Evolutionary conservation across 2,797 vertebrate species (phyloP), one percentile per base, ranked within the genome.

Genomic region (Gymnocypris eckloni): DNA sequence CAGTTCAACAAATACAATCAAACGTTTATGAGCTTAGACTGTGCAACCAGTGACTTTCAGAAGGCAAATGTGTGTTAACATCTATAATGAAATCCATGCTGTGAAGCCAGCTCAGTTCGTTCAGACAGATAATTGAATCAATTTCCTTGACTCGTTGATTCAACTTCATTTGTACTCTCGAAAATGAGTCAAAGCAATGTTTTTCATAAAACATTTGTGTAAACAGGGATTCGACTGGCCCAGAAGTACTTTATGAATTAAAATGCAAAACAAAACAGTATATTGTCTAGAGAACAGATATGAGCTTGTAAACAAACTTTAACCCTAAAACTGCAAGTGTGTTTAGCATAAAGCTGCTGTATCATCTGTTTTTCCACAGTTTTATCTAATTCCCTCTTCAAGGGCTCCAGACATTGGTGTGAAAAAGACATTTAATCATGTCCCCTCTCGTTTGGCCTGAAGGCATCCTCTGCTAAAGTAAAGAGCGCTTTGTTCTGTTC

Each of bases 381-480:
- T 39, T 84, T 72, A 43, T 52, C 70, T 79, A 33, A 86, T 81
- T 78, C 73, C 1, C 39, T 64, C 12, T 84, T 82, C 50, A 73
- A 39, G 59, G 50, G 85, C 79, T 79, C 66, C 81, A 77, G 72
- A 80, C 39, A 82, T 52, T 71, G 52, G 81, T 50, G 61, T 86
- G 56, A 86, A 88, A 76, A 70, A 86, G 77, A 70, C 77, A 77
- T 88, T 88, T 86, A 88, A 88, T 84, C 85, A 81, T 83, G 64
- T 76, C 59, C 64, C 43, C 79, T 83, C 81, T 86, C 81, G 4
- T 83, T 83, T 84, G 70, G 59, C 81, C 76, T 22, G 70, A 77
- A 77, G 87, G 82, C 85, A 48, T 59, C 75, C 61, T 41, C 81
- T 45, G 77, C 77, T 73, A 81, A 86, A 84, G 81, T 84, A 86